phyloP scores from a whole-genome alignment of 2,113 vertebrate genomes.

The Nerophis lumbriciformis region DNA sequence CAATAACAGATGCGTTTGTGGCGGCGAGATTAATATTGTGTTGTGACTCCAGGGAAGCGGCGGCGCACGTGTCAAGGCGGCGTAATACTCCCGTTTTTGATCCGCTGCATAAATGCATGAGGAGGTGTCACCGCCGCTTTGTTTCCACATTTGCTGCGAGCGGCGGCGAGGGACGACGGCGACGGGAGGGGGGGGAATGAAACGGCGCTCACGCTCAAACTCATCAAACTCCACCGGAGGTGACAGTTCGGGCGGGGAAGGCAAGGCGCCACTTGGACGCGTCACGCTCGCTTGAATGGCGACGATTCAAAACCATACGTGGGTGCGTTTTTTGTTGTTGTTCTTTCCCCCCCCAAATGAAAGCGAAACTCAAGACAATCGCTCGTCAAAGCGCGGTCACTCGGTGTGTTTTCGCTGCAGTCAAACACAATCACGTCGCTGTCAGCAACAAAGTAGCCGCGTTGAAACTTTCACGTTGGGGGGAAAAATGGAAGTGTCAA shows the following conservation, averaged over 20 bases:
- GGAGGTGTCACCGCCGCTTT: constrained; percentile 43
- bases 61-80: constrained; percentile 57
- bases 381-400: not conserved
- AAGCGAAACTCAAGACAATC: not conserved
- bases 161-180: constrained; percentile 34
- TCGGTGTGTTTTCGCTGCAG: not conserved
- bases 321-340: no score
- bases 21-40: constrained; percentile 57
- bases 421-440: not conserved
- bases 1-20: constrained; percentile 69
- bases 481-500: no score
- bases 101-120: constrained; percentile 64
- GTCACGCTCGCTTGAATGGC: no score
- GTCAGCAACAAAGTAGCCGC: no score
- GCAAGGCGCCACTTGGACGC: constrained; percentile 5
- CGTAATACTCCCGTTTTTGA: constrained; percentile 63
- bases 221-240: constrained; percentile 60
- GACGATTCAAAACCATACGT: no score
- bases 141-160: constrained; percentile 48
- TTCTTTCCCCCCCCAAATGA: no score
- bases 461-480: no score
- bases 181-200: constrained; percentile 56
- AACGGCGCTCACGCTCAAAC: constrained; percentile 29
- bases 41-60: constrained; percentile 55
- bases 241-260: constrained; percentile 52